These are phyloP conservation scores for Periparus ater DNA, from an alignment of 2,797 vertebrate genomes.

Conservation along the genomic window DNA sequence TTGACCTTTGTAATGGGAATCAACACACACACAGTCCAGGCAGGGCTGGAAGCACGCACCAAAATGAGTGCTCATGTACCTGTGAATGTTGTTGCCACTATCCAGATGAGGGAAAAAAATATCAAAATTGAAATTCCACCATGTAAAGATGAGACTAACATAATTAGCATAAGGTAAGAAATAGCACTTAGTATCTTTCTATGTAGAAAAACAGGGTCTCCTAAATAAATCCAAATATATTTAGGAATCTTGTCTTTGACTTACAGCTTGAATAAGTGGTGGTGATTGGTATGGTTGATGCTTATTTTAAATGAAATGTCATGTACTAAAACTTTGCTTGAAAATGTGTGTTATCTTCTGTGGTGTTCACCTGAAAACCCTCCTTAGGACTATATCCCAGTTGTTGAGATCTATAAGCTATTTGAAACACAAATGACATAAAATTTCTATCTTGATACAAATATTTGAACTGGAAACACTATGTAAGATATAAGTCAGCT, in stretches of 20 bases:
- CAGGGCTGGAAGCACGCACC: constrained; percentile 69
- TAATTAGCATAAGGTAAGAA: constrained; percentile 73
- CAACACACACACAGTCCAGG: constrained; percentile 79
- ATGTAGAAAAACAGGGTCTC: not conserved
- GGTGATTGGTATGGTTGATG: not conserved
- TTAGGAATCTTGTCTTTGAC: not conserved
- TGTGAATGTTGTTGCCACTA: constrained; percentile 63
- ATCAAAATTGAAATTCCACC: constrained; percentile 80
- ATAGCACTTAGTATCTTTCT: not conserved
- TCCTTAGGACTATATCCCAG: not conserved
- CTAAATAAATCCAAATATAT: not conserved
- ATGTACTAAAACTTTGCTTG: not conserved
- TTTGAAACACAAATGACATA: not conserved
- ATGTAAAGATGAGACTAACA: constrained; percentile 71
- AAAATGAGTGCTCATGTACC: constrained; percentile 70
- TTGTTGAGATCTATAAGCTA: not conserved
- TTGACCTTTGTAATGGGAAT: constrained; percentile 81
- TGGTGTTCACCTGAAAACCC: not conserved
- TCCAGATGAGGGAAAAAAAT: constrained; percentile 75
- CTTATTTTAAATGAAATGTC: not conserved
- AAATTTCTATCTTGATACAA: not conserved
- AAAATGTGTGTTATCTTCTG: not conserved
- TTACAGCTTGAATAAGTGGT: not conserved
- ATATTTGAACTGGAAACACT: not conserved
- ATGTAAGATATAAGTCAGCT: not conserved